These are phyloP conservation scores for Morpho achilles DNA, from an alignment of 2,888 invertebrate species.

Conservation along the genomic window DNA sequence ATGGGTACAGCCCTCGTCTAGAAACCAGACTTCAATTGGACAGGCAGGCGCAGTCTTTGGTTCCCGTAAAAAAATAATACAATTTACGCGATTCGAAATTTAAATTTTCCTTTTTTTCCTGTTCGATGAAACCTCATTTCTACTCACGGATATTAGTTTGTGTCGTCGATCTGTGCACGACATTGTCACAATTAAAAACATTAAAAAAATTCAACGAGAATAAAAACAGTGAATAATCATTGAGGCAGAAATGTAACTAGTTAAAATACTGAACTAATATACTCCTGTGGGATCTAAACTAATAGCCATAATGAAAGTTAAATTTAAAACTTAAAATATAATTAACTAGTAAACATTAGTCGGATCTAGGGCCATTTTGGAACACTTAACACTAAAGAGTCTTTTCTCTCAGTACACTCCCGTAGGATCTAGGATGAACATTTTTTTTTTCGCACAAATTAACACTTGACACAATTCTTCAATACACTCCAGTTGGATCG, in stretches of 20 bases:
- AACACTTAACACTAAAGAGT: slow-evolving; percentile 30
- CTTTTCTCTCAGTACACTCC: slow-evolving; percentile 60
- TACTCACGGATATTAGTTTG: slow-evolving; percentile 60
- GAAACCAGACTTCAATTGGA: slow-evolving; percentile 47
- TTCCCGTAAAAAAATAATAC: slow-evolving; percentile 58
- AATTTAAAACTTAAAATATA: slow-evolving; percentile 32
- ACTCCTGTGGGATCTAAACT: slow-evolving; percentile 60
- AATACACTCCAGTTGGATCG: slow-evolving; percentile 70
- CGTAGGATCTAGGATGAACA: slow-evolving; percentile 68
- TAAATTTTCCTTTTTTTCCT: slow-evolving; percentile 62
- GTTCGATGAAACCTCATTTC: slow-evolving; percentile 63
- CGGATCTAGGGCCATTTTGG: slow-evolving; percentile 40
- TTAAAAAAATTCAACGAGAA: slow-evolving; percentile 26
- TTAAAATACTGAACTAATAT: slow-evolving; percentile 40
- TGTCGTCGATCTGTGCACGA: slow-evolving; percentile 42
- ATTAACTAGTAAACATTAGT: slow-evolving; percentile 41
- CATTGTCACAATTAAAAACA: slow-evolving; percentile 38
- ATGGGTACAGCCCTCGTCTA: slow-evolving; percentile 48
- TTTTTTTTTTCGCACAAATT: slow-evolving; percentile 42
- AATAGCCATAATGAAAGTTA: slow-evolving; percentile 42
- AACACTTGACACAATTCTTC: slow-evolving; percentile 35
- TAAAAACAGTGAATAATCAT: slow-evolving; percentile 30
- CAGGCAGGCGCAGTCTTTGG: slow-evolving; percentile 72
- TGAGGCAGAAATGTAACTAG: slow-evolving; percentile 8
- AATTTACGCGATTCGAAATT: slow-evolving; percentile 22